A percentile compares a stretch with the other conserved stretches of the same genome.
Evolutionary conservation across 2,888 invertebrate genomes (phyloP).

Genomic region (Lasioglossum zephyrum): DNA sequence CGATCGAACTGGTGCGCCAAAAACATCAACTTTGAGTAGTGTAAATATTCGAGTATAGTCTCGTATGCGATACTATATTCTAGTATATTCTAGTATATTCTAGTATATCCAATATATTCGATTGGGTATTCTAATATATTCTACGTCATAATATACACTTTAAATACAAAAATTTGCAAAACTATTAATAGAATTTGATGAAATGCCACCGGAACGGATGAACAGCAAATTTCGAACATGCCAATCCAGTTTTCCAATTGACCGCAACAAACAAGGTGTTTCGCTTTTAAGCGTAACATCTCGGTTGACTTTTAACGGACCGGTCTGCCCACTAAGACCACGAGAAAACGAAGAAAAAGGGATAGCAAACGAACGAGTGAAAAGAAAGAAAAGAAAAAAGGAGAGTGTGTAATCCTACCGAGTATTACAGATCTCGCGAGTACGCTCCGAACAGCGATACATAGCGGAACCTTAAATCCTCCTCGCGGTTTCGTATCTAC

Average conservation of each 20-base stretch:
- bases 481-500: conserved; percentile 47
- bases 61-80: no score
- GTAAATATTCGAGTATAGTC: no score
- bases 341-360: conserved; percentile 23
- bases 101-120: no score
- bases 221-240: background rate
- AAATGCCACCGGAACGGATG: background rate
- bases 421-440: conserved; percentile 52
- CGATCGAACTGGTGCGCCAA: no score
- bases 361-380: background rate
- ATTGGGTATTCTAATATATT: no score
- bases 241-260: conserved; percentile 24
- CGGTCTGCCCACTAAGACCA: conserved; percentile 53
- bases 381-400: background rate
- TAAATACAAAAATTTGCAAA: background rate
- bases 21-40: no score
- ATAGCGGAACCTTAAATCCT: conserved; percentile 60
- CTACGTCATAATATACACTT: no score
- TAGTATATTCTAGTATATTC: no score
- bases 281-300: conserved; percentile 40
- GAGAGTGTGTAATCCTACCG: conserved; percentile 44
- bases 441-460: conserved; percentile 36
- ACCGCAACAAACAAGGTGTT: conserved; percentile 21
- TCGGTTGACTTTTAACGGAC: conserved; percentile 46
- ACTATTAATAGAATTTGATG: background rate